phyloP scores from a whole-genome alignment of 2,113 vertebrate genomes.

The Stegastes partitus region DNA sequence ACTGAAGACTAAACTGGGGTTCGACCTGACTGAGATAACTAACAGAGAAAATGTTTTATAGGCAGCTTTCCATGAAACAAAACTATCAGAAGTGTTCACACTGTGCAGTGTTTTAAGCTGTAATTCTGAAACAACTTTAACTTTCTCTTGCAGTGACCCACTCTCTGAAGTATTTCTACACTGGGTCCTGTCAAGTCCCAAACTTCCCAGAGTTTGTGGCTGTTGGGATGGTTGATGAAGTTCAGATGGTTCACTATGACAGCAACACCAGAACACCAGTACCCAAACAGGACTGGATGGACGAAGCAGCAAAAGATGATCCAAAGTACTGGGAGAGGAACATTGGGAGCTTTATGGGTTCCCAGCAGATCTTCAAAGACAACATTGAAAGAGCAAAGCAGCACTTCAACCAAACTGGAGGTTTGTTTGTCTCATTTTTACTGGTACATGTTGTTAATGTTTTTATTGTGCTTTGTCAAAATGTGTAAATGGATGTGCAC shows the following conservation, averaged over 20 bases:
- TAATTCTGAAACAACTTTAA: not conserved
- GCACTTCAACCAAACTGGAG: slow-evolving; percentile 67
- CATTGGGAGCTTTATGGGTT: accelerated
- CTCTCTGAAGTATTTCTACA: slow-evolving; percentile 56
- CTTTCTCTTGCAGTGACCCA: slow-evolving; percentile 38
- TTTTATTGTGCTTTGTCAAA: no score
- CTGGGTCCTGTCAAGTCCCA: not conserved
- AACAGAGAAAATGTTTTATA: no score
- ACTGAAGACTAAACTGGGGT: no score
- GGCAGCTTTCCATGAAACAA: no score
- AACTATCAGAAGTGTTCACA: no score
- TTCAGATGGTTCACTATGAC: slow-evolving; percentile 19
- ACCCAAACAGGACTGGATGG: slow-evolving; percentile 67
- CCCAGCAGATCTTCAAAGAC: not conserved
- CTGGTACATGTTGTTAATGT: no score
- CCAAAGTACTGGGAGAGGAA: not conserved
- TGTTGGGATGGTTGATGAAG: slow-evolving; percentile 49
- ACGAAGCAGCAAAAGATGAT: not conserved
- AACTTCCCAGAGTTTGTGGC: slow-evolving; percentile 61
- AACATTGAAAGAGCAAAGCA: slow-evolving; percentile 3
- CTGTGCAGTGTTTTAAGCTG: not conserved
- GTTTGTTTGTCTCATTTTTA: slow-evolving; percentile 51
- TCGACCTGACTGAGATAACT: no score
- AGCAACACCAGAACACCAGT: not conserved
- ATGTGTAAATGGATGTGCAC: no score